Percentiles rank a stretch among this genome's conserved stretches.
These are phyloP conservation scores for Petrolisthes cinctipes DNA, from an alignment of 2,888 invertebrate species.

Conservation along the genomic window DNA sequence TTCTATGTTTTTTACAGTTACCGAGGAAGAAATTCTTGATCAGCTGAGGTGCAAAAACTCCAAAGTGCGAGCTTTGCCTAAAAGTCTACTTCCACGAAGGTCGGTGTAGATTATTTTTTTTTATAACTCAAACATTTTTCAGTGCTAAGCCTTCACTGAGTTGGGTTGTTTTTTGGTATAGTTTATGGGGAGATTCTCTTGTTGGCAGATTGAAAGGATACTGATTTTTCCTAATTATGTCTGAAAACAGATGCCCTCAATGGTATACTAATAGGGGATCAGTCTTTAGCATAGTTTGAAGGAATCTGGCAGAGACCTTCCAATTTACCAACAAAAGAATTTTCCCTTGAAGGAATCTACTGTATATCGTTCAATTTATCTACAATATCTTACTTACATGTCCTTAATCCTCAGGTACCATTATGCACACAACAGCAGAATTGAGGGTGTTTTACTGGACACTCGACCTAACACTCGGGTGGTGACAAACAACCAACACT, in stretches of 20 bases:
- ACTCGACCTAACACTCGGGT: constrained; percentile 43
- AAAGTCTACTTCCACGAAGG: constrained; percentile 52
- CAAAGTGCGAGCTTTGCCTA: constrained; percentile 47
- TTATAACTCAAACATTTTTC: too few relatives aligned
- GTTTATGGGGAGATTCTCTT: too few relatives aligned
- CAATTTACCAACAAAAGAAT: neutral
- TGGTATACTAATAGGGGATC: too few relatives aligned
- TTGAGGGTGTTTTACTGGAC: constrained; percentile 59
- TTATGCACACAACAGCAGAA: constrained; percentile 51
- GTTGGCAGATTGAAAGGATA: too few relatives aligned
- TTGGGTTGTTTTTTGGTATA: too few relatives aligned
- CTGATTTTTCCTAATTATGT: too few relatives aligned
- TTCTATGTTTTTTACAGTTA: constrained; percentile 25
- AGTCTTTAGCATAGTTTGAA: too few relatives aligned
- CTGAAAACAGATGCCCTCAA: too few relatives aligned
- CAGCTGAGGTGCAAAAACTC: constrained; percentile 47
- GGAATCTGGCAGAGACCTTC: neutral
- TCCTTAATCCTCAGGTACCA: constrained; percentile 50
- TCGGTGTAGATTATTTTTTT: neutral
- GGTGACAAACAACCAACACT: constrained; percentile 28
- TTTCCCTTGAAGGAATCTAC: too few relatives aligned
- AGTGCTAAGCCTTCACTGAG: too few relatives aligned
- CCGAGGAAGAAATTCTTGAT: constrained; percentile 44
- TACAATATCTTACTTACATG: too few relatives aligned
- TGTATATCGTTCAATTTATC: too few relatives aligned